Evolutionary conservation across 2,113 vertebrate species (phyloP).

Genomic region (Calidris pugnax): DNA sequence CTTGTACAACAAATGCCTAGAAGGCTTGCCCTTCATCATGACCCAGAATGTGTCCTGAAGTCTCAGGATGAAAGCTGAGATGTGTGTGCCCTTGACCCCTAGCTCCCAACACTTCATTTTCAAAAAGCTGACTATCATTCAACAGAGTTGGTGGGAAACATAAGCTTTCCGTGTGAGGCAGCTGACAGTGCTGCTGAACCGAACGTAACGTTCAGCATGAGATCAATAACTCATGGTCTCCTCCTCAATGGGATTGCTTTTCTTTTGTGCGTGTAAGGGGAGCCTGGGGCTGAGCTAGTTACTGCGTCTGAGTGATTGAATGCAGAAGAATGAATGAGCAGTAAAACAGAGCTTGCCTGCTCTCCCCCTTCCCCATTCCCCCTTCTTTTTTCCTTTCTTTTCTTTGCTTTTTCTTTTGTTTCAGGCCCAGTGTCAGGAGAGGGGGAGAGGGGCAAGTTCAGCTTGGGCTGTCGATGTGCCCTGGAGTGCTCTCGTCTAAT

Average conservation of each 20-base stretch:
- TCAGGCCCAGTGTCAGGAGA: background rate
- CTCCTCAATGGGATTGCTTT: constrained; percentile 68
- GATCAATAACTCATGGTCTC: constrained; percentile 57
- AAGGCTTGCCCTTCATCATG: background rate
- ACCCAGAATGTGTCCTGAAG: background rate
- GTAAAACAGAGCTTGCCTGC: constrained; percentile 3
- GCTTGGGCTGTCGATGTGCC: background rate
- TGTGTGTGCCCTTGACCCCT: constrained; percentile 45
- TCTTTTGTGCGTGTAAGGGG: constrained; percentile 62
- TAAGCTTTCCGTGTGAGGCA: constrained; percentile 41
- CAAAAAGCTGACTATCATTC: constrained; percentile 48
- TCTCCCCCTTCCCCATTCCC: background rate
- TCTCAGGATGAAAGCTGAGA: constrained; percentile 38
- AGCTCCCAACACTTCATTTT: constrained; percentile 13
- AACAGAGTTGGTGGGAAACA: constrained; percentile 55
- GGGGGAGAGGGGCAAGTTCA: background rate
- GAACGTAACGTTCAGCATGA: constrained; percentile 55
- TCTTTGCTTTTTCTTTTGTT: background rate
- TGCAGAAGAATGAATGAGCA: constrained; percentile 30
- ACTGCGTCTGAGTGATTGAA: constrained; percentile 13
- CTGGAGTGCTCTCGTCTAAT: background rate
- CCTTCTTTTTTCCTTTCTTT: background rate
- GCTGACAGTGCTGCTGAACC: constrained; percentile 57
- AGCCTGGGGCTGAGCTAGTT: constrained; percentile 61
- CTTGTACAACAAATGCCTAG: background rate